phyloP scores from a whole-genome alignment of 2,113 vertebrate genomes.

The Sprattus sprattus region DNA sequence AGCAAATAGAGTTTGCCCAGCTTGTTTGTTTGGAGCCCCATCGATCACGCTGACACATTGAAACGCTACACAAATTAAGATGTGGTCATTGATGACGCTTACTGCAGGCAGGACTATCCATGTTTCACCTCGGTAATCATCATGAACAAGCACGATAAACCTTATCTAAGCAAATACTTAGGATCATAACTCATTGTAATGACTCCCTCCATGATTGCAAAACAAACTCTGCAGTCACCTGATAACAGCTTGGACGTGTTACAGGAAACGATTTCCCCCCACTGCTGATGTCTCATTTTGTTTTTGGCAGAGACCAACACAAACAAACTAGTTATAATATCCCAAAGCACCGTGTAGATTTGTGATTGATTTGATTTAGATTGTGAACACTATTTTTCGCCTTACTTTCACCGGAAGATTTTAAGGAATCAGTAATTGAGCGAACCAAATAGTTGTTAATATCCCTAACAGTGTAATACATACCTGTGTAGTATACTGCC shows the following conservation, averaged over 20 bases:
- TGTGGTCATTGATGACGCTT: neutral
- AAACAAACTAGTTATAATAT: neutral
- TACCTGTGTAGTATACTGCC: neutral
- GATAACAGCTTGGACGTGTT: slow-evolving; percentile 14
- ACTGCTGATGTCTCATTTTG: neutral
- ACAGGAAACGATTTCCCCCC: neutral
- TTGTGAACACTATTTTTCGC: neutral
- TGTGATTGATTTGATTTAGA: neutral
- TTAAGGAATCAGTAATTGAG: neutral
- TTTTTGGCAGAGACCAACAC: neutral
- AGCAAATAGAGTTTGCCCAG: neutral
- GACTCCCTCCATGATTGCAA: slow-evolving; percentile 15
- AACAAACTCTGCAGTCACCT: slow-evolving; percentile 23
- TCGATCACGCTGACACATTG: neutral
- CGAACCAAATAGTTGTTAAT: neutral
- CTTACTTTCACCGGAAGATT: neutral
- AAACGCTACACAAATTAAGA: neutral
- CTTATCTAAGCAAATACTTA: slow-evolving; percentile 18
- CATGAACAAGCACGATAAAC: slow-evolving; percentile 23
- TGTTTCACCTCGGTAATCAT: neutral
- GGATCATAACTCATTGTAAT: neutral
- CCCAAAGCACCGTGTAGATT: neutral
- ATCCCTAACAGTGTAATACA: neutral
- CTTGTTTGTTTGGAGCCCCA: neutral
- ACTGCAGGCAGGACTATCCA: neutral